Evolutionary conservation across 1,140 invertebrate species (phyloP).

Genomic region (Leptestheria dahalacensis): DNA sequence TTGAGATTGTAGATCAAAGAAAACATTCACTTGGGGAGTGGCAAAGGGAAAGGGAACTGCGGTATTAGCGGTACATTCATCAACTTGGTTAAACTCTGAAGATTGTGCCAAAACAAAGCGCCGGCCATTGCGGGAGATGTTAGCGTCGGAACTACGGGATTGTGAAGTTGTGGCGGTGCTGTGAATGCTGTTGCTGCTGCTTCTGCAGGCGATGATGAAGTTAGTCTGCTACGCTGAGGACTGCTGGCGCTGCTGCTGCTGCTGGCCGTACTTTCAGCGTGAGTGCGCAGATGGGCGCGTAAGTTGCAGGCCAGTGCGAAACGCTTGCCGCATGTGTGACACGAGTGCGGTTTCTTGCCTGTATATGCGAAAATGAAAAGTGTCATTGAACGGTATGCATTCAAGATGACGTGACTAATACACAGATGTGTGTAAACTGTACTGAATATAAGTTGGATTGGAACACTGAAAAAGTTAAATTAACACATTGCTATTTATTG

Average conservation of each 20-base stretch:
- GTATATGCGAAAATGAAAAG: too few species aligned
- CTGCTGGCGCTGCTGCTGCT: neutral
- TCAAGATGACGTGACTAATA: too few species aligned
- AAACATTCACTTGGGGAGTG: neutral
- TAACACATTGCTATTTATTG: too few species aligned
- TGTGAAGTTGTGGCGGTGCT: too few species aligned
- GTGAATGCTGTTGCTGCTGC: neutral
- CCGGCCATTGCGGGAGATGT: neutral
- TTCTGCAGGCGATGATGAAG: neutral
- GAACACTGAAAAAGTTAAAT: too few species aligned
- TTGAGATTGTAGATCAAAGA: neutral
- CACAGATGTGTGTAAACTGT: too few species aligned
- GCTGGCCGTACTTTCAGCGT: slow-evolving; percentile 31
- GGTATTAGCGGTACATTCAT: neutral
- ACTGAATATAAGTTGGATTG: too few species aligned
- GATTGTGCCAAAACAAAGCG: neutral
- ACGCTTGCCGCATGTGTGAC: slow-evolving; percentile 51
- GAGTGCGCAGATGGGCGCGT: slow-evolving; percentile 55
- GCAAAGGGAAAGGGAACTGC: neutral
- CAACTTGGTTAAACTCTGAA: neutral
- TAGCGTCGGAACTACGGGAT: too few species aligned
- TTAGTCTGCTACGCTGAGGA: neutral
- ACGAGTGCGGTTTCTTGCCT: slow-evolving; percentile 60
- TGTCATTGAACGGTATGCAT: too few species aligned
- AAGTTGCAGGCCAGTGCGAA: slow-evolving; percentile 59